Base-by-base conservation (phyloP, 1,140 invertebrate genomes). In the Ganaspis sp. region DNA sequence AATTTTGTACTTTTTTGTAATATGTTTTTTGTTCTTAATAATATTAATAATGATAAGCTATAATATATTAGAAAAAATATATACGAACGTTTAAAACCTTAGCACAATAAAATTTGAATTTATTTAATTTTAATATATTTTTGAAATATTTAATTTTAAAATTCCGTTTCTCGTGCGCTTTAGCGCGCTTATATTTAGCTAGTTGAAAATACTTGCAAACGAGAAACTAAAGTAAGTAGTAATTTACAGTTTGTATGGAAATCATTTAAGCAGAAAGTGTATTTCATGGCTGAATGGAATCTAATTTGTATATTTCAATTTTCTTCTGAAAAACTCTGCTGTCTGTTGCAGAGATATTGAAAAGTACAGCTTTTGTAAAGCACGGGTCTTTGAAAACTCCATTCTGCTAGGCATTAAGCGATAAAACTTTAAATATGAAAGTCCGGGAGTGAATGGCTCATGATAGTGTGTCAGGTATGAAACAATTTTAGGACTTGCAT, bases 391-490 rank as follows among this genome's bases (percentile, higher is more conserved):
- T 17, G 29, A 34, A 49, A 49, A 8, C 0, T 0, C 5, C 45
- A 45, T 9, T 45, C 8, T 15, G 8, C 6, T 8, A 49, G 42
- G 5, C 4, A 64, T 26, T 9, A 26, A 64, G 9, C n/a, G 5
- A n/a, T 26, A 29, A 26, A 64, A 64, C 1, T 26, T n/a, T 64
- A 15, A 29, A 64, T 29, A n/a, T 15, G 8, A 64, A 64, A 64
- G 11, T 64, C 12, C 4, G 21, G 11, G 26, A 29, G 12, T n/a
- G 26, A 64, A 29, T 15, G 58, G 12, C 12, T 58, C 12, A 64
- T 29, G 12, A 64, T n/a, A 64, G 23, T 64, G 26, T 64, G 29
- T 64, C 58, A 64, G 58, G 58, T 64, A 26, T 64, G 23, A 29
- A 64, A 26, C 58, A 64, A 29, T 29, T 64, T 29, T 64, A 64